These are phyloP conservation scores for Brotula barbata DNA, from an alignment of 2,797 vertebrate species.

Conservation along the genomic window DNA sequence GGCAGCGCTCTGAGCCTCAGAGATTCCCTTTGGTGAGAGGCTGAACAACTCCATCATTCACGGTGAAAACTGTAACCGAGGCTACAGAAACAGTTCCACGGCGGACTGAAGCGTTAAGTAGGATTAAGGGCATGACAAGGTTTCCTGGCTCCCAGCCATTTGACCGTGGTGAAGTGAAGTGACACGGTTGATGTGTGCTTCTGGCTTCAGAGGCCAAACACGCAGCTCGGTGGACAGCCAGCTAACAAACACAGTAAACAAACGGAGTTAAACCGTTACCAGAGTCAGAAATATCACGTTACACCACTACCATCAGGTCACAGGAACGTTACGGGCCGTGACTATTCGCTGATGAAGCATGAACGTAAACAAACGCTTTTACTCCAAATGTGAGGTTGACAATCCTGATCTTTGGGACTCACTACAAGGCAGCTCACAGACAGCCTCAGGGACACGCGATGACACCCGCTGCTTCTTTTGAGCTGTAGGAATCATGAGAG, in stretches of 20 bases:
- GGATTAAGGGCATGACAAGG: background rate
- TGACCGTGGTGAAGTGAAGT: conserved; percentile 1
- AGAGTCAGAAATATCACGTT: conserved; percentile 16
- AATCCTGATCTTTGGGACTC: too few species aligned
- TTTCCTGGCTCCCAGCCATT: conserved; percentile 10
- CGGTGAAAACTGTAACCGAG: conserved; percentile 26
- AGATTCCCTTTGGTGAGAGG: conserved; percentile 41
- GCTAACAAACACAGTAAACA: conserved; percentile 23
- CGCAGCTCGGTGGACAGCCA: conserved; percentile 16
- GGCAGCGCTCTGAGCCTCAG: background rate
- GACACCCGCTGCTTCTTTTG: too few species aligned
- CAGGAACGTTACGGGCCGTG: conserved; percentile 3
- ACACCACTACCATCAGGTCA: conserved; percentile 15
- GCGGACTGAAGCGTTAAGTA: background rate
- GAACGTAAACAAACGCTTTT: conserved; percentile 7
- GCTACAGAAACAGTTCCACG: conserved; percentile 6
- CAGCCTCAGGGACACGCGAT: too few species aligned
- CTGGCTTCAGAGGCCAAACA: conserved; percentile 13
- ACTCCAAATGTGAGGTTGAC: background rate
- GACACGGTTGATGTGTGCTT: conserved; percentile 6
- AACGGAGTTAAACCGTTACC: conserved; percentile 30
- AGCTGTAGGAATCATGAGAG: too few species aligned
- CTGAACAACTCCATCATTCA: conserved; percentile 24
- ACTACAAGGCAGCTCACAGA: too few species aligned
- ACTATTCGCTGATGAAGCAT: conserved; percentile 5